These are phyloP conservation scores for Pionites leucogaster DNA, from an alignment of 2,113 vertebrate species.

Conservation along the genomic window DNA sequence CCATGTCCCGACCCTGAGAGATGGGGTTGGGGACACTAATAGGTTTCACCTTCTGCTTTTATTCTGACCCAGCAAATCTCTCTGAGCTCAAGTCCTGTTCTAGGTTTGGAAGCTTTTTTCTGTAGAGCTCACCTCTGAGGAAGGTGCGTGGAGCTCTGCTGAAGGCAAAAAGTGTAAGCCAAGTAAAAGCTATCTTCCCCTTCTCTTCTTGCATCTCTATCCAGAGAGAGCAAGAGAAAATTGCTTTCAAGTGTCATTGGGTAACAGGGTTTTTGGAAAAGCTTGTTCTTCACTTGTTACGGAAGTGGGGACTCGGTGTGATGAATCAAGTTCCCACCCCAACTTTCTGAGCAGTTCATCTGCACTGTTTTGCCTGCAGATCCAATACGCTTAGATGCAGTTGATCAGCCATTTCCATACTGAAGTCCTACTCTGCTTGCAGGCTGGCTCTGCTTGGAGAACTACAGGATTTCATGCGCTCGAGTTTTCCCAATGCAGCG, in stretches of 20 bases:
- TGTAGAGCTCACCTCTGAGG: neutral
- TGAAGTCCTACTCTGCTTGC: neutral
- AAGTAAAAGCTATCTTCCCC: neutral
- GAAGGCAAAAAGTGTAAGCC: neutral
- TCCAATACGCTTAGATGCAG: neutral
- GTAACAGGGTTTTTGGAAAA: neutral
- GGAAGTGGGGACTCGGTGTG: neutral
- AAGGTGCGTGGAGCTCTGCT: neutral
- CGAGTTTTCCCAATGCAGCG: neutral
- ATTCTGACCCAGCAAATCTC: neutral
- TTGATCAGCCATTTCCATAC: accelerated
- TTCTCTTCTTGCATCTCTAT: neutral
- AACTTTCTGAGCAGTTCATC: neutral
- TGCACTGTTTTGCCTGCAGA: neutral
- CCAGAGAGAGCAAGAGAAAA: neutral
- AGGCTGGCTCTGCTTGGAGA: neutral
- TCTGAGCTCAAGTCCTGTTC: neutral
- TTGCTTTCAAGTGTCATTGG: neutral
- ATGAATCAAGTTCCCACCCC: neutral
- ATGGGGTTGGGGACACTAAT: neutral
- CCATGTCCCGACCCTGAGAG: neutral
- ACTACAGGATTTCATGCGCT: accelerated
- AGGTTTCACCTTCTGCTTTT: neutral
- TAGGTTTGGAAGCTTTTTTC: neutral
- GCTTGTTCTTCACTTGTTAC: neutral